Conservation (phyloP, 2,113 vertebrate genomes). For the Misgurnus mizolepis region DNA sequence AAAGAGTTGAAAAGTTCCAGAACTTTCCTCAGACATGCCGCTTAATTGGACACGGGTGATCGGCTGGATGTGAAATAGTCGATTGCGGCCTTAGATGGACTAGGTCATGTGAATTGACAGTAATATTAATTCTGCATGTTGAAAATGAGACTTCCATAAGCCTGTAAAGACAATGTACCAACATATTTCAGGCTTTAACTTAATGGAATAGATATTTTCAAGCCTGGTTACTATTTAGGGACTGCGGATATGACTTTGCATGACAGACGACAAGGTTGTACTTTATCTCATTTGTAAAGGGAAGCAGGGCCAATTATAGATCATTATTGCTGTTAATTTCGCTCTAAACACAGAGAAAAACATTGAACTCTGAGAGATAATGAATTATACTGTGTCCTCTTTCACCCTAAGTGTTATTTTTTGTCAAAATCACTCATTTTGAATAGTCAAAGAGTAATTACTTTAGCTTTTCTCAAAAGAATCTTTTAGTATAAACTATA, state of each 20-base stretch:
- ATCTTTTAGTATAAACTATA: not conserved
- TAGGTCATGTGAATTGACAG: slow-evolving; percentile 59
- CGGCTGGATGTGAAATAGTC: slow-evolving; percentile 51
- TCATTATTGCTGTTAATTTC: slow-evolving; percentile 29
- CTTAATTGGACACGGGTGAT: slow-evolving; percentile 73
- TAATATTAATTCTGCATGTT: slow-evolving; percentile 54
- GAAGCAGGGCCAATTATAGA: slow-evolving; percentile 31
- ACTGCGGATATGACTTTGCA: not conserved
- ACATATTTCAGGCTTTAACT: not conserved
- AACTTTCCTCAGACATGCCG: slow-evolving; percentile 60
- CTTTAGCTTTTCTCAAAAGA: no score
- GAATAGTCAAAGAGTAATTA: not conserved
- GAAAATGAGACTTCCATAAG: slow-evolving; percentile 23
- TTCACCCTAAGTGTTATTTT: not conserved
- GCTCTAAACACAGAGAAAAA: slow-evolving; percentile 13
- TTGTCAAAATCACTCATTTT: not conserved
- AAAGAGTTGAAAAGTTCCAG: slow-evolving; percentile 56
- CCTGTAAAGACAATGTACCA: not conserved
- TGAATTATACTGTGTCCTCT: no score
- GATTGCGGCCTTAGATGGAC: slow-evolving; percentile 56
- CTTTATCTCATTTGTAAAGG: slow-evolving; percentile 37
- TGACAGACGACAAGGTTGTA: slow-evolving; percentile 20
- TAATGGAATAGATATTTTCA: not conserved
- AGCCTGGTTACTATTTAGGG: not conserved
- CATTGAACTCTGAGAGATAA: not conserved